Base-by-base conservation (phyloP, 2,888 invertebrate species). In the Cosmia pyralina region DNA sequence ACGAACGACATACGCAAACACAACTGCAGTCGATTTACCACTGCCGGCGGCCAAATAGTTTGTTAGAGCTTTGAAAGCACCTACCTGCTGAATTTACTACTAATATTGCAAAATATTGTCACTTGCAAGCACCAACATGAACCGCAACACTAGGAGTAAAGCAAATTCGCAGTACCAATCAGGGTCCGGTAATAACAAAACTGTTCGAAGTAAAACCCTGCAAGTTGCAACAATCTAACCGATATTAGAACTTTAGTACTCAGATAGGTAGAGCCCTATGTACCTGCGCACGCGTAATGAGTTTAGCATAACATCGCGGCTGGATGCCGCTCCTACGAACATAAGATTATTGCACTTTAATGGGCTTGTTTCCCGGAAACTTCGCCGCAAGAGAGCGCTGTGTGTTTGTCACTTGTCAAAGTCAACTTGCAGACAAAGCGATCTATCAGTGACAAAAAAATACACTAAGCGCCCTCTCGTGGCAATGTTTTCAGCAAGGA, bases 271-370 rank as follows among this genome's bases (percentile, higher is more conserved):
- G n/a, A 52, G 28, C 11, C 2, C 58, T 17, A 19, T 74, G 62
- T 6, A 38, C 38, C 5, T 38, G 8, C 38, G 6, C 13, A 38
- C 44, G 55, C 44, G 48, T 53, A 69, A 52, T 59, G 11, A 79
- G 48, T 46, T 69, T 19, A 41, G 48, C 46, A 48, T 59, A 65
- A 53, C 58, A 64, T 44, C 53, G 13, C 46, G 15, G n/a, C n/a
- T 10, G 48, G 13, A 17, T 58, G 34, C 53, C 41, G 63, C 59
- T 55, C 34, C 28, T 2, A 53, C 28, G 1, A 53, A 66, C 11
- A 52, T 28, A 46, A 46, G 69, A 62, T 79, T 59, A 79, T 83
- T 83, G 65, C 60, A 65, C n/a, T 77, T 59, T 70, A 70, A 75
- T n/a, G n/a, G 28, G 28, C 2, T 28, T 28, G 28, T 28, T 28